Evolutionary conservation across 2,797 vertebrate species (phyloP), one percentile per base, ranked within the genome.

Genomic region (Columba guinea): DNA sequence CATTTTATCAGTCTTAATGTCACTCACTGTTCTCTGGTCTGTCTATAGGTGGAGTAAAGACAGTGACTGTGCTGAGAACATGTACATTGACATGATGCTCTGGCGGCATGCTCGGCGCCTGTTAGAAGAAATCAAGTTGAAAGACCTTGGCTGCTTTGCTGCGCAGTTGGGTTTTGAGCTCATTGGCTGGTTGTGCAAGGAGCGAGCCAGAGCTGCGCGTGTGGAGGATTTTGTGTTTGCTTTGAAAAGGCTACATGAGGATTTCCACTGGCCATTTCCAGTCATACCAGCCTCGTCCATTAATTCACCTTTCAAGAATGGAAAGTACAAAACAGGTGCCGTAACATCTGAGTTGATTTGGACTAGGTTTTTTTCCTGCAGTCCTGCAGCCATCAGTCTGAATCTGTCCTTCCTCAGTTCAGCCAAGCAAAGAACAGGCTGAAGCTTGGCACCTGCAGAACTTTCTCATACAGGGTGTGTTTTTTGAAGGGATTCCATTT

Each of bases 41-140:
- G 34, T 55, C 67, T 37, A n/a, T 8, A 98, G 98, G 79, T 98
- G 98, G 98, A 98, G 98, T 94, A 98, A 98, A 56, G 98, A 98
- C 65, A 97, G 97, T 8, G 99, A 99, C 75, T 99, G 98, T 86
- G 98, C 99, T 0, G 99, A 99, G 97, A 99, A 99, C 96, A 99
- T 99, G 99, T 99, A 99, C 83, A 99, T 99, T 24, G 99, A 99
- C 82, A 98, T 99, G 99, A 99, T 99, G 99, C 98, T 99, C 6
- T 99, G 99, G 99, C 98, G 99, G 55, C 99, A 99, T 2, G 99
- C 99, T 4, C 99, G 99, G 14, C 98, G 97, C 63, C 98, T 99
- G 73, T 97, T 99, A 84, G 99, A 99, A 96, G 99, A 99, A 96
- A 98, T 99, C 41, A 98, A 99, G 30, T 98, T 99, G 7, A 98